phyloP scores from a whole-genome alignment of 2,888 invertebrate genomes.

The Thereva nobilitata region DNA sequence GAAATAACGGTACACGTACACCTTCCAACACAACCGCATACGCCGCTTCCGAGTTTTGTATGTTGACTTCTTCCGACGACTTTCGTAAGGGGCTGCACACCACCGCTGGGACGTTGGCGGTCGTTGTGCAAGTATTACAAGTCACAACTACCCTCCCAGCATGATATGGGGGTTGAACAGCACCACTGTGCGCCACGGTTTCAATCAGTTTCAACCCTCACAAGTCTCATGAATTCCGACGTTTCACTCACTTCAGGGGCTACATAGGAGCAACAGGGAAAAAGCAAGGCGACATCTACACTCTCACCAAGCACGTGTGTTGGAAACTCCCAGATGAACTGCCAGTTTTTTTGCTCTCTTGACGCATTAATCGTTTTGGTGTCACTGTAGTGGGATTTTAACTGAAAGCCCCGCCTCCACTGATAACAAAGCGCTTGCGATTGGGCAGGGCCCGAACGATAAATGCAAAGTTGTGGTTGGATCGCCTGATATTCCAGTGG shows the following conservation, averaged over 20 bases:
- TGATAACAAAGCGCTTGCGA: constrained; percentile 12
- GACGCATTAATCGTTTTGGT: constrained; percentile 15
- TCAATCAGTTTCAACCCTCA: constrained; percentile 12
- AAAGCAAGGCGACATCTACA: background rate
- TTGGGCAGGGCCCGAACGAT: constrained; percentile 5
- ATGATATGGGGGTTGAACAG: constrained; percentile 26
- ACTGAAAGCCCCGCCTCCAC: constrained; percentile 18
- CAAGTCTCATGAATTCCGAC: background rate
- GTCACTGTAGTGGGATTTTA: constrained; percentile 26
- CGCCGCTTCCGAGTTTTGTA: constrained; percentile 13
- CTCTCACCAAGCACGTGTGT: background rate
- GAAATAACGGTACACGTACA: constrained; percentile 12
- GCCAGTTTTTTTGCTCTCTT: constrained; percentile 23
- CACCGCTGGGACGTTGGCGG: background rate
- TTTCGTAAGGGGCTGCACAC: constrained; percentile 13
- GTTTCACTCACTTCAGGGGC: background rate
- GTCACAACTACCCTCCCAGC: constrained; percentile 13
- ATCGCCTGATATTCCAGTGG: constrained; percentile 1
- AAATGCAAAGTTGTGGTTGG: constrained; percentile 28
- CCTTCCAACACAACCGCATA: constrained; percentile 22
- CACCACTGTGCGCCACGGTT: constrained; percentile 13
- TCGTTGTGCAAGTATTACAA: constrained; percentile 5
- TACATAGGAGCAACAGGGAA: constrained; percentile 3
- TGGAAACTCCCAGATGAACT: constrained; percentile 21
- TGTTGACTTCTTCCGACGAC: background rate